These are phyloP conservation scores for Mobula hypostoma DNA, from an alignment of 2,113 vertebrate genomes.

Conservation along the genomic window DNA sequence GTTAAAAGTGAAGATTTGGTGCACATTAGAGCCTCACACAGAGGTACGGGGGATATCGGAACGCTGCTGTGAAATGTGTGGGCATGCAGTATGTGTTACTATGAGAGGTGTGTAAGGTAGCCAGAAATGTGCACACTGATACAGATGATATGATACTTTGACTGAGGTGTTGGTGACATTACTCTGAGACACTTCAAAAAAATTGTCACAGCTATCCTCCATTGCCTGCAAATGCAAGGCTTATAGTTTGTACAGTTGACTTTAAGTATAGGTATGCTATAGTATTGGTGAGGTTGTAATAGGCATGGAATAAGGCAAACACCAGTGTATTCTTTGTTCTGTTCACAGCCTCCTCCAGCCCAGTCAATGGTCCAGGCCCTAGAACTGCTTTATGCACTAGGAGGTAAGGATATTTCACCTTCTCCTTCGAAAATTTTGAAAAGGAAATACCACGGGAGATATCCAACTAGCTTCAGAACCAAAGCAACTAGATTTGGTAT, in stretches of 20 bases:
- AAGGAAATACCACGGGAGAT: not conserved
- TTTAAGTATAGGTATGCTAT: not conserved
- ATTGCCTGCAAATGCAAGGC: not conserved
- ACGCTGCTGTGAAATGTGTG: not conserved
- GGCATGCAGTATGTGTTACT: not conserved
- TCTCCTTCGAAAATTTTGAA: not conserved
- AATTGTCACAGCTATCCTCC: not conserved
- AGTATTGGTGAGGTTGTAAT: not conserved
- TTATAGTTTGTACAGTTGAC: not conserved
- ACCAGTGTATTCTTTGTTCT: not conserved
- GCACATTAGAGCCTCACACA: not conserved
- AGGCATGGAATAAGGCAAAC: not conserved
- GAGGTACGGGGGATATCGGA: not conserved
- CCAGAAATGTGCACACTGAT: not conserved
- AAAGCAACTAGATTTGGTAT: too few species aligned
- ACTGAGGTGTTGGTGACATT: not conserved
- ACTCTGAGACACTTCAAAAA: not conserved
- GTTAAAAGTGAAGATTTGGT: too few species aligned
- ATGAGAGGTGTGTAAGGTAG: too few species aligned
- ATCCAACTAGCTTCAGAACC: too few species aligned
- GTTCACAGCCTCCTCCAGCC: slow-evolving; percentile 82
- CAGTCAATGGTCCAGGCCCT: slow-evolving; percentile 97
- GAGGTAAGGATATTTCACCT: slow-evolving; percentile 65
- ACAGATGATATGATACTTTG: not conserved
- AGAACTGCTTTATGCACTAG: slow-evolving; percentile 88